Evolutionary conservation across 2,113 vertebrate species (phyloP), one percentile per base, ranked within the genome.

Genomic region (Plestiodon gilberti): DNA sequence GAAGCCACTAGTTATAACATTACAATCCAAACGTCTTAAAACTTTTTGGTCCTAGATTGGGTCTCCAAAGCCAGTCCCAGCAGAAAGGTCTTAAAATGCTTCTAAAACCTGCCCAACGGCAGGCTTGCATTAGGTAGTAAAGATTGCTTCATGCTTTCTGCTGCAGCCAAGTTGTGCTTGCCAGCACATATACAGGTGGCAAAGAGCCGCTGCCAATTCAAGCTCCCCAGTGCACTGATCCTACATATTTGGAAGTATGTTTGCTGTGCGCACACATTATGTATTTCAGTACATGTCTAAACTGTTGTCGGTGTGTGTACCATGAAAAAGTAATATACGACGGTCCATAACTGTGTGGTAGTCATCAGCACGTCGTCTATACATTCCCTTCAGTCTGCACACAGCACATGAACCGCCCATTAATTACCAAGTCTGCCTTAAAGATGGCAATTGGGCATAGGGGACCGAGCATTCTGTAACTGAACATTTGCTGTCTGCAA

Each of bases 401-500:
- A 48, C 43, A 48, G 43, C 43, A 48, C 8, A 8, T 48, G 43
- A 48, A 48, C 43, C 43, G 8, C 4, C 43, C 43, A 48, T 48
- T 48, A 48, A 48, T 48, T 48, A 48, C 43, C 43, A 48, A 15
- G 30, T 75, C 23, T 75, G 43, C 28, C 40, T 75, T 28, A 18
- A n/a, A 6, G 28, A 38, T 48, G 48, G 28, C 28, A 81, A 67
- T 4, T 59, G 33, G 76, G 35, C 6, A 85, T 28, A 52, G 3
- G 0, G 0, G 7, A 48, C 35, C 3, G 25, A 74, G 10, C 38
- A 35, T 17, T 48, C 59, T 6, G 28, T 67, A 55, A 52, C 2
- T 62, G 71, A 80, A 10, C 62, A 57, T 71, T 8, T 81, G 3
- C 17, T 3, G 17, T 87, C 87, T 83, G 61, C 81, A 55, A 65